Evolutionary conservation across 1,140 invertebrate genomes (phyloP), one percentile per base, ranked within the genome.

Genomic region (Apocrypta bakeri): DNA sequence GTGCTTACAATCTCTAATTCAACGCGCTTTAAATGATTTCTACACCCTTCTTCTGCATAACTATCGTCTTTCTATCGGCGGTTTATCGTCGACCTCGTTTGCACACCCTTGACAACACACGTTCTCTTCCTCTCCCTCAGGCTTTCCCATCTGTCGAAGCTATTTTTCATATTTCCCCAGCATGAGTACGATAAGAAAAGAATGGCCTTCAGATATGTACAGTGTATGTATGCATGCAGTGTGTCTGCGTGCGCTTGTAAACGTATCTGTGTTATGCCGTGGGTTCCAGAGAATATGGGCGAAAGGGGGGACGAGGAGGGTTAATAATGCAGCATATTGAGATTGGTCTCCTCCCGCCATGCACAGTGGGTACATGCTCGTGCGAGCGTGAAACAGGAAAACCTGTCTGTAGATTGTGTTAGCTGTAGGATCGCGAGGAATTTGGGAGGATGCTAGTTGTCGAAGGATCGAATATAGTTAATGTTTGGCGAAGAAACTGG

Each of bases 281-380:
- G 68, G 25, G 40, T 12, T 31, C 29, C 17, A 27, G 0, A 48
- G 40, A 56, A n/a, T n/a, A n/a, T n/a, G 27, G 21, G 21, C 4
- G 42, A 17, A 33, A 42, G 24, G 29, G 37, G 27, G 21, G 9
- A 3, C 2, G 42, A 61, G 42, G 24, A n/a, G 61, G 72, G 83
- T 90, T 88, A 90, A 90, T 90, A 90, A 90, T 90, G 84, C 85
- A 90, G 74, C 77, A 83, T 88, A 89, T 90, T 90, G 88, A 90
- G 88, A 90, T 90, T 89, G 89, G 88, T 90, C 87, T 89, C 85
- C 48, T 85, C 81, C 78, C 84, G 64, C 64, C 3, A 24, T 29
- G 21, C 24, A 24, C 1, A 48, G 9, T 31, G 17, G 7, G 24
- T 21, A n/a, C 12, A n/a, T 48, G 33, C 24, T 73, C 21, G 24